These are phyloP conservation scores for Ochropleura leucogaster DNA, from an alignment of 2,888 invertebrate species.

Conservation along the genomic window DNA sequence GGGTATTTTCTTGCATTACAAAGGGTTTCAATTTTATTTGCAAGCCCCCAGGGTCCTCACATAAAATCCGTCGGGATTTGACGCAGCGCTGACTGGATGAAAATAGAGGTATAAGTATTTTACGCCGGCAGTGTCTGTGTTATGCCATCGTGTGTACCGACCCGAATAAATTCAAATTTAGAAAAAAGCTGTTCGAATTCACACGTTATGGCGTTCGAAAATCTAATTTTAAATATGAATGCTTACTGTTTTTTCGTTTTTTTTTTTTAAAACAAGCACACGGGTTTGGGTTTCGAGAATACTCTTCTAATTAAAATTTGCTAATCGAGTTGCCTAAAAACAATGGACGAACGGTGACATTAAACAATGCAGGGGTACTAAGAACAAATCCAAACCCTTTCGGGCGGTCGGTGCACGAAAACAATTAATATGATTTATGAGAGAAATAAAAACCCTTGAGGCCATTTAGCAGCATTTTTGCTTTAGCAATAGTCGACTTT, in stretches of 20 bases:
- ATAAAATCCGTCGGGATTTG: constrained; percentile 69
- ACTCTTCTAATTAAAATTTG: constrained; percentile 65
- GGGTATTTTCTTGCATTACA: constrained; percentile 74
- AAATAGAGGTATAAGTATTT: constrained; percentile 64
- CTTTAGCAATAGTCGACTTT: constrained; percentile 82
- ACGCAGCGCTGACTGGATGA: constrained; percentile 71
- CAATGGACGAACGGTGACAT: constrained; percentile 68
- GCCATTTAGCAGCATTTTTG: constrained; percentile 85
- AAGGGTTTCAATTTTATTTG: constrained; percentile 79
- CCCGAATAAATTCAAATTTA: constrained; percentile 48
- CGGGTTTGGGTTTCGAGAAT: constrained; percentile 26
- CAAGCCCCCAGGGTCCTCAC: constrained; percentile 67
- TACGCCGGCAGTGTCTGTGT: constrained; percentile 52
- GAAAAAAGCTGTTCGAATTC: constrained; percentile 34
- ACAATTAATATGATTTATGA: constrained; percentile 89
- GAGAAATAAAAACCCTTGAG: constrained; percentile 86
- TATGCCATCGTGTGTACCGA: constrained; percentile 40
- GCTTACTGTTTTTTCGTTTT: constrained; percentile 7
- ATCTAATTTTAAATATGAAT: constrained; percentile 44
- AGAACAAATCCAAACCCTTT: constrained; percentile 77
- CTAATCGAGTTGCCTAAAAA: constrained; percentile 67
- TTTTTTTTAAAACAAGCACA: constrained; percentile 3
- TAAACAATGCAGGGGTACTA: constrained; percentile 67
- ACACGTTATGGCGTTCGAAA: constrained; percentile 29
- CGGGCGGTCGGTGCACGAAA: constrained; percentile 76